phyloP scores from a whole-genome alignment of 2,888 invertebrate species.

The Leptogaster cylindrica region DNA sequence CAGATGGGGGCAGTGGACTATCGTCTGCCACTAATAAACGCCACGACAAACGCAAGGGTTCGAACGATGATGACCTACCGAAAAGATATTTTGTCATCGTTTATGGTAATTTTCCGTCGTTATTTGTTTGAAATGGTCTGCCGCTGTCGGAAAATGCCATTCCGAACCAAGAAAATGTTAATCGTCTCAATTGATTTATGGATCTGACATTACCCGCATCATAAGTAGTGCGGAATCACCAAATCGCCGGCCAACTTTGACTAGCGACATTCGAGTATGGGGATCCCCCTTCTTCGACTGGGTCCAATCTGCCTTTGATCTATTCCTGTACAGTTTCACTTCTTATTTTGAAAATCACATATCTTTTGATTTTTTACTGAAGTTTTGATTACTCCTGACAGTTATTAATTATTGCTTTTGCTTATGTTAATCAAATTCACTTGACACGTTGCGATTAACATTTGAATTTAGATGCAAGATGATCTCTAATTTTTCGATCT shows the following conservation, averaged over 20 bases:
- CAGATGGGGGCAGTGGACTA: not conserved
- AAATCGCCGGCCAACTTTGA: not conserved
- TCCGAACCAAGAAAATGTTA: conserved; percentile 11
- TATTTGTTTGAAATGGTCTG: conserved; percentile 4
- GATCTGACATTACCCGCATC: conserved; percentile 1
- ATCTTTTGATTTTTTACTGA: not conserved
- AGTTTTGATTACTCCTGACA: not conserved
- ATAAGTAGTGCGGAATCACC: not conserved
- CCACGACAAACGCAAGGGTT: not conserved
- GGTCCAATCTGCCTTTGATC: too few relatives aligned
- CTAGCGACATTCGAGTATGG: not conserved
- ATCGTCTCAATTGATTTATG: conserved; percentile 23
- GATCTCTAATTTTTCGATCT: not conserved
- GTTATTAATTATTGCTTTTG: not conserved
- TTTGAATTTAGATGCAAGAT: too few relatives aligned
- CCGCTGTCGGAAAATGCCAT: conserved; percentile 5
- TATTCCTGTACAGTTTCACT: too few relatives aligned
- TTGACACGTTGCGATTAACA: too few relatives aligned
- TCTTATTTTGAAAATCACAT: too few relatives aligned
- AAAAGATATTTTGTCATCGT: conserved; percentile 18
- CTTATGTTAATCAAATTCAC: conserved; percentile 1
- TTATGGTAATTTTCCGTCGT: conserved; percentile 10
- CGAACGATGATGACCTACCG: conserved; percentile 3
- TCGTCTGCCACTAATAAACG: not conserved
- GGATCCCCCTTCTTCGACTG: not conserved